These are phyloP conservation scores for Lottia gigantea DNA, from an alignment of 2,888 invertebrate genomes.

Conservation along the genomic window DNA sequence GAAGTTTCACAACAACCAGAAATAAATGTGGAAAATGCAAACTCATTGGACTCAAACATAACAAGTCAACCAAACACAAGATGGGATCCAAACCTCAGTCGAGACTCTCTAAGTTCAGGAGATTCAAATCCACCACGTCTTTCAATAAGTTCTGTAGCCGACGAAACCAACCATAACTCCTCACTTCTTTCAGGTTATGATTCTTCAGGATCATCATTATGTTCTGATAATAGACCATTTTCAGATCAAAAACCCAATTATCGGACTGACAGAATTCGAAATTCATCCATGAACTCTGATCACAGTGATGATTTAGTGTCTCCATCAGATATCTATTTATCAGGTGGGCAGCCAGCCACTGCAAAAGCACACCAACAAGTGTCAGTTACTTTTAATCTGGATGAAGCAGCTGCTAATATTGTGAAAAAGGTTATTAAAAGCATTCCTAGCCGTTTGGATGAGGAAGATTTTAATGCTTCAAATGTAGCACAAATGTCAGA, in stretches of 20 bases:
- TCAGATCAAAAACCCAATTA: background rate
- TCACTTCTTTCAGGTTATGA: background rate
- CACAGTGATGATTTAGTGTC: background rate
- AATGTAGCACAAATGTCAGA: background rate
- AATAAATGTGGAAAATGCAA: background rate
- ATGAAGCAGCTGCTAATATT: slow-evolving; percentile 33
- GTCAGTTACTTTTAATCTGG: slow-evolving; percentile 1
- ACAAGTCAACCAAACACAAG: background rate
- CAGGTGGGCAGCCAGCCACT: background rate
- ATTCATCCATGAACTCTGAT: background rate
- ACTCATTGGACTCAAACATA: too few relatives aligned
- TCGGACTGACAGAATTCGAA: background rate
- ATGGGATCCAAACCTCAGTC: background rate
- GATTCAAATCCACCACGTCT: background rate
- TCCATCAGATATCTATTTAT: background rate
- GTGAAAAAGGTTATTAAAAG: slow-evolving; percentile 36
- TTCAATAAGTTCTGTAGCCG: background rate
- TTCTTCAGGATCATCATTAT: background rate
- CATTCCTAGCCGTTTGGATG: slow-evolving; percentile 25
- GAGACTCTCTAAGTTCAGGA: background rate
- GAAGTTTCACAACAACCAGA: background rate
- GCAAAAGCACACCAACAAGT: background rate
- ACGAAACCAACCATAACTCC: background rate
- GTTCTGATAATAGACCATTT: background rate
- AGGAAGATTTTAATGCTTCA: background rate